Percentiles rank a stretch among this genome's conserved stretches.
These are phyloP conservation scores for Acronicta alni DNA, from an alignment of 2,888 invertebrate species.

Conservation along the genomic window DNA sequence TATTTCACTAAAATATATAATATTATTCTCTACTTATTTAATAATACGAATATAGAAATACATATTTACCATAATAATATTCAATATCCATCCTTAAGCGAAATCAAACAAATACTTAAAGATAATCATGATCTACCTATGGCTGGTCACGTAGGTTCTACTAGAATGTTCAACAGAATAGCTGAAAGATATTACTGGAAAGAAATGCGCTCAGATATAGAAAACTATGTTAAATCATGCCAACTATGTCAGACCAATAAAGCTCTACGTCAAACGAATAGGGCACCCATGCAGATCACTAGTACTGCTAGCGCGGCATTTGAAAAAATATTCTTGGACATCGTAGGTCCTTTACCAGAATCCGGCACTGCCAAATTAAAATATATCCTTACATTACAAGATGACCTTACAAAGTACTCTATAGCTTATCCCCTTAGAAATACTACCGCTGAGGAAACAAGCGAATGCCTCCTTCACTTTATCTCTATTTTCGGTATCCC, in stretches of 20 bases:
- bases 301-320: slow-evolving; percentile 2
- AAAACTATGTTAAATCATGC: slow-evolving; percentile 21
- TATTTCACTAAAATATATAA: too few species aligned
- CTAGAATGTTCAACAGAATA: slow-evolving; percentile 17
- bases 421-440: slow-evolving; percentile 7
- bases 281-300: slow-evolving; percentile 14
- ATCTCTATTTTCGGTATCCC: slow-evolving; percentile 12
- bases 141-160: slow-evolving; percentile 17
- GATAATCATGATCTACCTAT: slow-evolving; percentile 18
- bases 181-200: slow-evolving; percentile 23
- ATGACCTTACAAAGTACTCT: slow-evolving; percentile 16
- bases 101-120: slow-evolving; percentile 12
- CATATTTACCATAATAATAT: slow-evolving; percentile 6
- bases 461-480: slow-evolving; percentile 11
- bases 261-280: slow-evolving; percentile 16
- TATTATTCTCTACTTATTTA: slow-evolving; percentile 1
- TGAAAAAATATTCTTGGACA: slow-evolving; percentile 11
- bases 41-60: slow-evolving; percentile 6
- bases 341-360: slow-evolving; percentile 17
- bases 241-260: slow-evolving; percentile 25
- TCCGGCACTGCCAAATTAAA: slow-evolving; percentile 1
- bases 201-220: slow-evolving; percentile 20
- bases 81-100: slow-evolving; percentile 4
- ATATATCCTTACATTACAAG: slow-evolving; percentile 17
- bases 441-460: neutral